A percentile compares a stretch with the other conserved stretches of the same genome.
phyloP scores from a whole-genome alignment of 64 coral and sea anemone species.

The Astreopora myriophthalma region DNA sequence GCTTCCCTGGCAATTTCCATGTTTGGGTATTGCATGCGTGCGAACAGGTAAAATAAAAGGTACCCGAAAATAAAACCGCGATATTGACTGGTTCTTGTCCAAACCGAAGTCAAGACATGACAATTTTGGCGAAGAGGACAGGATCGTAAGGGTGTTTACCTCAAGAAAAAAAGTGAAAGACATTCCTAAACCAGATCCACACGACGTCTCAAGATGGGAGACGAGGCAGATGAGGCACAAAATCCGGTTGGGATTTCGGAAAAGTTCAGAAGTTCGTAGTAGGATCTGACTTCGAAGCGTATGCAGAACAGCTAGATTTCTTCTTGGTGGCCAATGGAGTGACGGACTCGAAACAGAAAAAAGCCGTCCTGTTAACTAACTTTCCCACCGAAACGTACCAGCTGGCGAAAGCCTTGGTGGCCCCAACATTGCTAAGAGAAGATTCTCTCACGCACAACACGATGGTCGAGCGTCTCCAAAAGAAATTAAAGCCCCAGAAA shows the following conservation, averaged over 20 bases:
- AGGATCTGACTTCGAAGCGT: slow-evolving; percentile 53
- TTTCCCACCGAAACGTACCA: slow-evolving; percentile 29
- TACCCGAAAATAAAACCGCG: no score
- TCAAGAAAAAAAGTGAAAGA: background rate
- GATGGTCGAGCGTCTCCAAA: background rate
- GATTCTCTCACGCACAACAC: slow-evolving; percentile 37
- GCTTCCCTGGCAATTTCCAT: no score
- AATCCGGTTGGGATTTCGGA: no score
- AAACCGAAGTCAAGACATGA: background rate
- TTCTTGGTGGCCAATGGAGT: slow-evolving; percentile 50
- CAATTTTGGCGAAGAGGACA: slow-evolving; percentile 56
- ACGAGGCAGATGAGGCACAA: no score
- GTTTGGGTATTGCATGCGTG: no score
- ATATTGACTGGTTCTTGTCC: background rate
- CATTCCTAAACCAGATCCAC: background rate
- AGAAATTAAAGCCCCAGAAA: slow-evolving; percentile 63
- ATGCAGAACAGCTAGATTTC: no score
- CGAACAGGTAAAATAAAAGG: no score
- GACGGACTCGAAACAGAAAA: slow-evolving; percentile 9
- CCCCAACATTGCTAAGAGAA: background rate
- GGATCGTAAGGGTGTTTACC: background rate
- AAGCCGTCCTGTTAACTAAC: slow-evolving; percentile 55
- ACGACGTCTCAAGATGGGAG: slow-evolving; percentile 8
- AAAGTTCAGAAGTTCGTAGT: slow-evolving; percentile 39
- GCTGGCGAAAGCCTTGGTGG: no score